Evolutionary conservation across 2,888 invertebrate species (phyloP).

Genomic region (Sturmia bella): DNA sequence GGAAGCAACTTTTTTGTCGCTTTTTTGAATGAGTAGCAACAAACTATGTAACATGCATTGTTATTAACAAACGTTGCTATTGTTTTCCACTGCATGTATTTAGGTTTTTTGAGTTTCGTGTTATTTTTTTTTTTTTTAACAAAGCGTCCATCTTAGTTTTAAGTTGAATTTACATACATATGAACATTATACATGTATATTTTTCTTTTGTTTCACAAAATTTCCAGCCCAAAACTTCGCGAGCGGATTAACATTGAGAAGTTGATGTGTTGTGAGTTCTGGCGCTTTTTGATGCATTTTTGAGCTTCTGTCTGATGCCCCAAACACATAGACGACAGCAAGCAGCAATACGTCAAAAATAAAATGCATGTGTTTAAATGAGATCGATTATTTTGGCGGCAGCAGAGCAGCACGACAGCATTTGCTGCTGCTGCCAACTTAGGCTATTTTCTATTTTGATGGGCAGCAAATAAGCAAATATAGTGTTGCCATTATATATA

Average conservation of each 20-base stretch:
- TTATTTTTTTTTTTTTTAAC: constrained; percentile 36
- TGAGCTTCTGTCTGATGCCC: constrained; percentile 6
- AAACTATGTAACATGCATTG: constrained; percentile 60
- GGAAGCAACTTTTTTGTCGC: constrained; percentile 61
- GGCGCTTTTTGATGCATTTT: constrained; percentile 27
- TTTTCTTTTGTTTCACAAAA: not conserved
- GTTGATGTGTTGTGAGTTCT: constrained; percentile 41
- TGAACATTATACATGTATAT: no score
- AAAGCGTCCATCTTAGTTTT: constrained; percentile 29
- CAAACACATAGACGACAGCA: no score
- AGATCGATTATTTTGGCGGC: no score
- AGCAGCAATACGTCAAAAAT: no score
- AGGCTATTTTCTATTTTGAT: no score
- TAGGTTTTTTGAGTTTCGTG: constrained; percentile 1
- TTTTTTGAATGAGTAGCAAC: constrained; percentile 50
- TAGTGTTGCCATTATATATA: no score
- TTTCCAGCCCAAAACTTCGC: constrained; percentile 22
- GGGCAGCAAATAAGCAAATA: no score
- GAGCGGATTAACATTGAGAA: constrained; percentile 62
- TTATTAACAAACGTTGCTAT: constrained; percentile 25
- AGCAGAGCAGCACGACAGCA: no score
- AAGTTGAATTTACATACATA: constrained; percentile 12
- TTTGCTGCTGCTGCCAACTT: no score
- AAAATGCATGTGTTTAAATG: no score
- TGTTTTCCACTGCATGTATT: constrained; percentile 31